Conservation (phyloP, 1,140 invertebrate genomes). For the Caenorhabditis latens region DNA sequence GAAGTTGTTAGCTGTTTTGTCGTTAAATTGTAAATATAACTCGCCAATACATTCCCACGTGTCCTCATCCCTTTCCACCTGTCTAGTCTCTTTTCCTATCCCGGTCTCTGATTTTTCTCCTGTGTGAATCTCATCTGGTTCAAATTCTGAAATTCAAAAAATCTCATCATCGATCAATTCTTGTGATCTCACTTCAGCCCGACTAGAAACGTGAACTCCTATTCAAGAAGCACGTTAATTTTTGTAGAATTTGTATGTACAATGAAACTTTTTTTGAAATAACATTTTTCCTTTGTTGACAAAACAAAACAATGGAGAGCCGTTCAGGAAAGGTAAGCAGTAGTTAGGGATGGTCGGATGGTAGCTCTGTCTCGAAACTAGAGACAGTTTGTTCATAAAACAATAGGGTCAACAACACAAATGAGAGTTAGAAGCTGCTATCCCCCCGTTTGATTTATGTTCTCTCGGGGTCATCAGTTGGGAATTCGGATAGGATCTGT, state of each 20-base stretch:
- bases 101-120: background rate
- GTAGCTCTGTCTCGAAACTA: no score
- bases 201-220: background rate
- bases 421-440: no score
- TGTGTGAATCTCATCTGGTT: background rate
- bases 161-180: slow-evolving; percentile 19
- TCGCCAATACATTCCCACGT: slow-evolving; percentile 19
- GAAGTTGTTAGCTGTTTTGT: background rate
- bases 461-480: no score
- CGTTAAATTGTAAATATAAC: background rate
- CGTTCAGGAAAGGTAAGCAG: background rate
- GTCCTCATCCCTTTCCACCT: background rate
- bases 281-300: background rate
- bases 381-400: no score
- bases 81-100: background rate
- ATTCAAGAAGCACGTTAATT: background rate
- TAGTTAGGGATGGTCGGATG: no score
- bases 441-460: no score
- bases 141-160: background rate
- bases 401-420: no score
- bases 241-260: background rate
- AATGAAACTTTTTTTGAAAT: background rate
- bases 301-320: background rate
- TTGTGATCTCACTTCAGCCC: background rate
- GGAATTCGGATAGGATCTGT: background rate